These are phyloP conservation scores for Thunnus albacares DNA, from an alignment of 2,797 vertebrate species.

Conservation along the genomic window DNA sequence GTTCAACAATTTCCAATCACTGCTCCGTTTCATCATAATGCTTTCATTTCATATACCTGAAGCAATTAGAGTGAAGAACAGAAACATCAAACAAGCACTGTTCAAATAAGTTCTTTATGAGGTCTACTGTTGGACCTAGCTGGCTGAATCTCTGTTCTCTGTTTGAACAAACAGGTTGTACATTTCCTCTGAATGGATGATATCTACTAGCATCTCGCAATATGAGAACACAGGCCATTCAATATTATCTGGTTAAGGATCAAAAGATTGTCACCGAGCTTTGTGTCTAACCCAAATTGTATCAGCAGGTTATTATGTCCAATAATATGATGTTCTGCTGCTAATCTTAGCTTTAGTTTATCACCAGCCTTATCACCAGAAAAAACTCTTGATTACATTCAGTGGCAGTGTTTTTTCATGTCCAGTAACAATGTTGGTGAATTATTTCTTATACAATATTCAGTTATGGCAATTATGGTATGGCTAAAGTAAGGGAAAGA, in stretches of 20 bases:
- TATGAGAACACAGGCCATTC: background rate
- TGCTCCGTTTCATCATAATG: background rate
- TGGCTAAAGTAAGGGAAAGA: background rate
- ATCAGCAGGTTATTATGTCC: background rate
- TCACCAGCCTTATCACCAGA: too few species aligned
- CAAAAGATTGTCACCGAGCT: background rate
- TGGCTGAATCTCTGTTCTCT: background rate
- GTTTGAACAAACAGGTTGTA: background rate
- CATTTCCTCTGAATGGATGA: background rate
- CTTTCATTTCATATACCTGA: slow-evolving; percentile 2
- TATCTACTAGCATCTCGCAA: background rate
- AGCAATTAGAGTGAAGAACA: background rate
- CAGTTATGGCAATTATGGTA: background rate
- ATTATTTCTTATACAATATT: background rate
- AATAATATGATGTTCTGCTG: background rate
- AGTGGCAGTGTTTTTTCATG: background rate
- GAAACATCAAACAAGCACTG: background rate
- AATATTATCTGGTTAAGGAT: background rate
- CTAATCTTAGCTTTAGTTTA: background rate
- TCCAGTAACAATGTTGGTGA: background rate
- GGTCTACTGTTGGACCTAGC: too few species aligned
- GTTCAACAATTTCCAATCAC: background rate
- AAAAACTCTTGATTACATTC: background rate
- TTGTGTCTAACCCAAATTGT: background rate
- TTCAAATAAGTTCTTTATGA: background rate